Evolutionary conservation across 2,888 invertebrate species (phyloP).

Genomic region (Cryptus armator): DNA sequence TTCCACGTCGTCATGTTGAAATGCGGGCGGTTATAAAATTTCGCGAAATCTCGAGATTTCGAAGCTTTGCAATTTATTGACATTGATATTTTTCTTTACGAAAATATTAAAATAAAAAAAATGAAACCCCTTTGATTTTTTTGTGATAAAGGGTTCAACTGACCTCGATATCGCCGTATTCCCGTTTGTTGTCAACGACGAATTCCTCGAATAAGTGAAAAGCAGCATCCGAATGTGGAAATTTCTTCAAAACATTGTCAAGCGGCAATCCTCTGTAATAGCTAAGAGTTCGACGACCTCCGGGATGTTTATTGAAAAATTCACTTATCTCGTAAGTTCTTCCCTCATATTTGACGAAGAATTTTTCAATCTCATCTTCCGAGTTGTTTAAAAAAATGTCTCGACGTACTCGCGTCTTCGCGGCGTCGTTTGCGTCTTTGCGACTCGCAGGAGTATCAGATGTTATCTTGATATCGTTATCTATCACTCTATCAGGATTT

Average conservation of each 20-base stretch:
- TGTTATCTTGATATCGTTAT: background rate
- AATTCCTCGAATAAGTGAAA: slow-evolving; percentile 89
- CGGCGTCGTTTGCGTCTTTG: background rate
- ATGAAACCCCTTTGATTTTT: no score
- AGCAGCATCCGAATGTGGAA: slow-evolving; percentile 88
- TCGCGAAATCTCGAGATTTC: background rate
- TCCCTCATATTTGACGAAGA: slow-evolving; percentile 84
- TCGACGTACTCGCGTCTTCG: slow-evolving; percentile 10
- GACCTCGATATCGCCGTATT: slow-evolving; percentile 80
- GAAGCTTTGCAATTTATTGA: background rate
- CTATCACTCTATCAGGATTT: background rate
- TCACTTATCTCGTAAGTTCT: slow-evolving; percentile 88
- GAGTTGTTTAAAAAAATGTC: background rate
- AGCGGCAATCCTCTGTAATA: slow-evolving; percentile 87
- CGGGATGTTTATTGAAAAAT: slow-evolving; percentile 91
- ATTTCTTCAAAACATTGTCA: slow-evolving; percentile 86
- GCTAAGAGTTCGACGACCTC: slow-evolving; percentile 89
- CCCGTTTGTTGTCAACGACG: slow-evolving; percentile 82
- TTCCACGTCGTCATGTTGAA: no score
- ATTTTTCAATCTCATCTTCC: slow-evolving; percentile 71
- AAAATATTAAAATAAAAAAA: no score
- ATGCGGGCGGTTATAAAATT: no score
- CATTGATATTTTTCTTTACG: no score
- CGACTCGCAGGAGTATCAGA: background rate
- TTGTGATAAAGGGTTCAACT: slow-evolving; percentile 30